A percentile compares a stretch with the other conserved stretches of the same genome.
These are phyloP conservation scores for Orthosia cruda DNA, from an alignment of 2,888 invertebrate genomes.

Conservation along the genomic window DNA sequence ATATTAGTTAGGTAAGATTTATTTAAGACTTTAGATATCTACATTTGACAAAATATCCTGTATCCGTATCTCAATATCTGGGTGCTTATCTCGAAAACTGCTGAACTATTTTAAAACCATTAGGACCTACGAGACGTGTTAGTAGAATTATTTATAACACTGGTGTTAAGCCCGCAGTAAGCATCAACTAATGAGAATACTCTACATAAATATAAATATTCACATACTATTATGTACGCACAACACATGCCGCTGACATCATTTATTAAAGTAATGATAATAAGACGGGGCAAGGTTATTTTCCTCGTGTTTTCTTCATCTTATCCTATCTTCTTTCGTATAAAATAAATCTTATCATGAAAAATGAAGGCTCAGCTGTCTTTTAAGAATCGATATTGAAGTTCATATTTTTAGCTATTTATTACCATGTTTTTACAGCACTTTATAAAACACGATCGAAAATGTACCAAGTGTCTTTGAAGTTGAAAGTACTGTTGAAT, in stretches of 20 bases:
- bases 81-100: too few species aligned
- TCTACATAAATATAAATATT: background rate
- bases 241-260: conserved; percentile 16
- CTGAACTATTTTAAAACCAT: too few species aligned
- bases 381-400: conserved; percentile 38
- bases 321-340: conserved; percentile 19
- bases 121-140: too few species aligned
- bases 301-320: conserved; percentile 19
- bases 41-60: too few species aligned
- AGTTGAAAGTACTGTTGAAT: background rate
- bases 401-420: conserved; percentile 39
- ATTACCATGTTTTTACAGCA: conserved; percentile 13
- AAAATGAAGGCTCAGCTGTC: conserved; percentile 48
- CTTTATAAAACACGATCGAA: too few species aligned
- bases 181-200: conserved; percentile 36
- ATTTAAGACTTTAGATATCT: too few species aligned
- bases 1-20: too few species aligned
- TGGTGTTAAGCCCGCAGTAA: background rate
- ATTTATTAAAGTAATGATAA: conserved; percentile 57
- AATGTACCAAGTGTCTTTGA: background rate
- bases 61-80: too few species aligned
- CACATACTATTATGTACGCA: conserved; percentile 1
- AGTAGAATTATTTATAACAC: background rate
- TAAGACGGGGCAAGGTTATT: conserved; percentile 38
- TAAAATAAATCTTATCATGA: conserved; percentile 51